These are phyloP conservation scores for Aphelocoma californica DNA, from an alignment of 2,797 vertebrate species.

Conservation along the genomic window DNA sequence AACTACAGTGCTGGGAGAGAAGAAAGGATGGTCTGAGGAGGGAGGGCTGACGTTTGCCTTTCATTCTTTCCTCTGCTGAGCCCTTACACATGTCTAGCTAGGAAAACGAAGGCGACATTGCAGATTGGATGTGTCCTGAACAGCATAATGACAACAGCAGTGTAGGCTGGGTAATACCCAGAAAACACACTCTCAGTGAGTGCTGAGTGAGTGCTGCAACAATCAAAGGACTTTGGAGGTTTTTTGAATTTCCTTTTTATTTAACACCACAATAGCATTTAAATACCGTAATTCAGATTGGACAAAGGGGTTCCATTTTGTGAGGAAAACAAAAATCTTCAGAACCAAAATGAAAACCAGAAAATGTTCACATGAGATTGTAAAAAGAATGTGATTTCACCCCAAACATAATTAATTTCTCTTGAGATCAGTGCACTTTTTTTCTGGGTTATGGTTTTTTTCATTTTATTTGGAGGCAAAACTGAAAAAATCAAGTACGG, in stretches of 20 bases:
- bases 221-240: not conserved
- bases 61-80: not conserved
- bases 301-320: not conserved
- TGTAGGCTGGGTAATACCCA: not conserved
- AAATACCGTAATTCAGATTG: not conserved
- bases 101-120: not conserved
- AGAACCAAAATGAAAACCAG: constrained; percentile 17
- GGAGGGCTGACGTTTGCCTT: not conserved
- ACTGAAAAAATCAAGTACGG: constrained; percentile 29
- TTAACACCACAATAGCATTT: not conserved
- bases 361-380: constrained; percentile 3
- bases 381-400: constrained; percentile 16
- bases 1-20: not conserved
- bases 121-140: not conserved
- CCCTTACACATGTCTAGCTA: not conserved
- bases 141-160: not conserved
- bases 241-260: not conserved
- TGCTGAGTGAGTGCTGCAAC: not conserved
- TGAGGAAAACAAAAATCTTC: constrained; percentile 4
- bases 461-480: constrained; percentile 42
- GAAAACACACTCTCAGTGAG: not conserved
- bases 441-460: not conserved
- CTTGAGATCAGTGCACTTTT: constrained; percentile 3
- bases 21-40: not conserved
- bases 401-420: constrained; percentile 26